phyloP scores from a whole-genome alignment of 2,888 invertebrate genomes.

The Bursaphelenchus okinawaensis region DNA sequence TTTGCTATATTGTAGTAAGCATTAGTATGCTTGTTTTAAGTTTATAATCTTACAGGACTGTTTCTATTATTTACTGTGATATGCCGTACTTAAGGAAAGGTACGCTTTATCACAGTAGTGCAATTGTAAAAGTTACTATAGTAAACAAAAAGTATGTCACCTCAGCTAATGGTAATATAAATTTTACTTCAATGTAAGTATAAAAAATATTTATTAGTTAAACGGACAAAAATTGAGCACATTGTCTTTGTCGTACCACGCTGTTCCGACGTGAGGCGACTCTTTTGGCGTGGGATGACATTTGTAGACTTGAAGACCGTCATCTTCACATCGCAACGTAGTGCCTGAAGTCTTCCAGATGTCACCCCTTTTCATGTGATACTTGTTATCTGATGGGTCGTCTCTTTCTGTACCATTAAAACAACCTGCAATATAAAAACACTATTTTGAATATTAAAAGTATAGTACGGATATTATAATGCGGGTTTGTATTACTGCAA shows the following conservation, averaged over 20 bases:
- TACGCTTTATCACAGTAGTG: too few species aligned
- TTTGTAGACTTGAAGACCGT: conserved; percentile 32
- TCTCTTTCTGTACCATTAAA: conserved; percentile 45
- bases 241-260: conserved; percentile 33
- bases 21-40: too few species aligned
- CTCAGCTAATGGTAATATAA: too few species aligned
- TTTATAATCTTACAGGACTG: too few species aligned
- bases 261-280: conserved; percentile 25
- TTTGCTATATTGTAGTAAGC: not conserved
- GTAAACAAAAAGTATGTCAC: too few species aligned
- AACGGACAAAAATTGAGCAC: conserved; percentile 32
- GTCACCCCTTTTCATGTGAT: conserved; percentile 44
- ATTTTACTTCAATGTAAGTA: not conserved
- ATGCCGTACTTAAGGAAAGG: too few species aligned
- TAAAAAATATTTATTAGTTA: conserved; percentile 4
- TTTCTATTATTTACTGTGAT: too few species aligned
- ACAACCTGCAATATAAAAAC: conserved; percentile 32
- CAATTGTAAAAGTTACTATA: too few species aligned
- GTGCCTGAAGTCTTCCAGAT: conserved; percentile 36
- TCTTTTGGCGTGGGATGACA: conserved; percentile 10
- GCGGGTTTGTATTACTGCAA: too few species aligned
- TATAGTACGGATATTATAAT: too few species aligned
- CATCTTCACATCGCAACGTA: conserved; percentile 42
- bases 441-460: not conserved
- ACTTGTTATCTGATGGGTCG: conserved; percentile 33